Conservation (phyloP, 2,888 invertebrate species). For the Dasypogon diadema region DNA sequence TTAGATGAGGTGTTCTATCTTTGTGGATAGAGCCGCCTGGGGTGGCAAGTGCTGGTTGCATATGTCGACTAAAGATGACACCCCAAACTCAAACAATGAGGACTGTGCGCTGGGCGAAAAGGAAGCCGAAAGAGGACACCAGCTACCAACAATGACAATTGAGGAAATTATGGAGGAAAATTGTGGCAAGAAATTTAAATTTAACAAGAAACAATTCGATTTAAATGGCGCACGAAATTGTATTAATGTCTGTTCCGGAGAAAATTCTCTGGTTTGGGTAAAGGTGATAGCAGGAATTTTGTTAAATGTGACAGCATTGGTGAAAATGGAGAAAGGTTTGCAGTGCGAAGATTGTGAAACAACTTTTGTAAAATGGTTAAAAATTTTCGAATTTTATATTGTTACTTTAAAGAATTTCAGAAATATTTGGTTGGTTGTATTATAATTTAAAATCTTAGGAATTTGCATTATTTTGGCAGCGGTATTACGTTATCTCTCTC, state of each 20-base stretch:
- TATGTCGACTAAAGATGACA: constrained; percentile 29
- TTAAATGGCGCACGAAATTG: constrained; percentile 57
- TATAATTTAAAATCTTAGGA: too few relatives aligned
- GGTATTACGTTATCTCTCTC: too few relatives aligned
- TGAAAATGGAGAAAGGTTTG: too few relatives aligned
- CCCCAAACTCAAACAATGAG: constrained; percentile 36
- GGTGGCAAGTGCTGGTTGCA: constrained; percentile 38
- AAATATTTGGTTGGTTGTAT: too few relatives aligned
- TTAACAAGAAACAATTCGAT: constrained; percentile 56
- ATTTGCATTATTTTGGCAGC: too few relatives aligned
- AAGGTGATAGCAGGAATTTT: too few relatives aligned
- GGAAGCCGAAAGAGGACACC: not conserved
- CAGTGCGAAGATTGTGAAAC: too few relatives aligned
- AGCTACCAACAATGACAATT: constrained; percentile 47
- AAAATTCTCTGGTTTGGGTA: not conserved
- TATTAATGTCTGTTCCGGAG: constrained; percentile 55
- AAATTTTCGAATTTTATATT: too few relatives aligned
- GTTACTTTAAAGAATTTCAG: too few relatives aligned
- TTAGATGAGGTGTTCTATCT: constrained; percentile 53
- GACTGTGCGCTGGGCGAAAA: not conserved
- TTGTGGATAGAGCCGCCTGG: constrained; percentile 27
- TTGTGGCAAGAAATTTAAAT: constrained; percentile 57
- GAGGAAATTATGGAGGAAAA: constrained; percentile 55
- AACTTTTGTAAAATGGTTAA: too few relatives aligned
- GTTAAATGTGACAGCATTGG: too few relatives aligned